Evolutionary conservation across 2,113 vertebrate genomes (phyloP).

Genomic region (Apus apus): DNA sequence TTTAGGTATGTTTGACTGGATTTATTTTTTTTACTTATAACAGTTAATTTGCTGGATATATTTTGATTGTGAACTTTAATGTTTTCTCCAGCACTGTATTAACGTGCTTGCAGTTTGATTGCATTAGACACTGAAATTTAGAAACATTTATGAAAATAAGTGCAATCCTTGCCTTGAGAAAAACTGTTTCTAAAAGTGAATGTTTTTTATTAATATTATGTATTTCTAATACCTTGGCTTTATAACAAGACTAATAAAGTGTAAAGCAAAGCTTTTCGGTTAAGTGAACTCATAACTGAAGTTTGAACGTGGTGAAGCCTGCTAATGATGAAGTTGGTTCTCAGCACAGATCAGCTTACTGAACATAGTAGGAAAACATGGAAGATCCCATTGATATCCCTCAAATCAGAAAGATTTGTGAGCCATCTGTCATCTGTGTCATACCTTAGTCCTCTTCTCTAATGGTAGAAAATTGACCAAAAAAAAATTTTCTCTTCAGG

Average conservation of each 20-base stretch:
- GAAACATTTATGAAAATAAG: not conserved
- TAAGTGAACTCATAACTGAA: not conserved
- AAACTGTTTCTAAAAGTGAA: not conserved
- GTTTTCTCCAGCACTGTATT: not conserved
- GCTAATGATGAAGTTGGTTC: not conserved
- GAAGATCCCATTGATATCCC: not conserved
- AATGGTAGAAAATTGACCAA: not conserved
- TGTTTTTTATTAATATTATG: not conserved
- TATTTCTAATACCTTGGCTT: not conserved
- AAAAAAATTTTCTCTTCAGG: not conserved
- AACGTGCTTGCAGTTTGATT: not conserved
- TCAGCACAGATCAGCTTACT: not conserved
- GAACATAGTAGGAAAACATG: not conserved
- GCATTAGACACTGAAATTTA: not conserved
- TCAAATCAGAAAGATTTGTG: not conserved
- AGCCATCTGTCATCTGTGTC: not conserved
- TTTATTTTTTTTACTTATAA: not conserved
- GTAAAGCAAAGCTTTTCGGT: not conserved
- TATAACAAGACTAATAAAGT: not conserved
- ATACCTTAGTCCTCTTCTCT: not conserved
- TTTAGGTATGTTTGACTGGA: not conserved
- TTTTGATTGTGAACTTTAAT: not conserved
- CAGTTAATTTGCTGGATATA: not conserved
- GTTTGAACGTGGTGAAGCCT: not conserved
- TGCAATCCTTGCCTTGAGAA: not conserved